Evolutionary conservation across 1,140 invertebrate genomes (phyloP), one percentile per base, ranked within the genome.

Genomic region (Pseudobourletiella spinata): DNA sequence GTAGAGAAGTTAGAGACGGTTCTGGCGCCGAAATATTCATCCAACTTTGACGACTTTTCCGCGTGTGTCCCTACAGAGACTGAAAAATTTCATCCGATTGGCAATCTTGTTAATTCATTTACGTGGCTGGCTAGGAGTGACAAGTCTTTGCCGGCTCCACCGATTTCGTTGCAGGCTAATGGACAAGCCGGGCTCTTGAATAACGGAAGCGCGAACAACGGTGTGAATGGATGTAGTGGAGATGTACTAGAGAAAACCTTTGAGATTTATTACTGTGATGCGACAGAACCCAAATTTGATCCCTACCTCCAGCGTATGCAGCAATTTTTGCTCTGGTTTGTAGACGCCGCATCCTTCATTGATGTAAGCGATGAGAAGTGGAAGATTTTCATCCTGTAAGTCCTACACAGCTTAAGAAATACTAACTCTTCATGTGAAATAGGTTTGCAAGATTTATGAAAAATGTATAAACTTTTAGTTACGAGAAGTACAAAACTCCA

Each of bases 271-370:
- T 82, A 82, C 70, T 82, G 83, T 71, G 83, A 88, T 70, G 42
- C 28, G 3, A 79, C 77, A 16, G 79, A 79, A 43, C 81, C 83
- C 24, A 83, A 85, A 15, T 96, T 95, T 71, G 72, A 81, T 26
- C 79, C 84, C 16, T 96, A 87, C 74, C 89, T 95, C 73, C 76
- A 84, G 67, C 81, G 87, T 60, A 77, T 98, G 59, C 91, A 96
- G 78, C 92, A 90, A 4, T 94, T 97, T 73, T 78, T 97, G 14
- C 74, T 97, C 57, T 98, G 91, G 87, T 98, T 87, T 73, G 90
- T 98, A 70, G 95, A 98, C 81, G 93, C 89, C 3, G 88, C 88
- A 14, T 88, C 84, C 48, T 96, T 88, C 73, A 90, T 98, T 70
- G 93, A 97, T 78, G 80, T 86, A 2, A 88, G 93, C 75, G 95